These are phyloP conservation scores for Drosophila melanica DNA, from an alignment of 1,140 invertebrate species.

Conservation along the genomic window DNA sequence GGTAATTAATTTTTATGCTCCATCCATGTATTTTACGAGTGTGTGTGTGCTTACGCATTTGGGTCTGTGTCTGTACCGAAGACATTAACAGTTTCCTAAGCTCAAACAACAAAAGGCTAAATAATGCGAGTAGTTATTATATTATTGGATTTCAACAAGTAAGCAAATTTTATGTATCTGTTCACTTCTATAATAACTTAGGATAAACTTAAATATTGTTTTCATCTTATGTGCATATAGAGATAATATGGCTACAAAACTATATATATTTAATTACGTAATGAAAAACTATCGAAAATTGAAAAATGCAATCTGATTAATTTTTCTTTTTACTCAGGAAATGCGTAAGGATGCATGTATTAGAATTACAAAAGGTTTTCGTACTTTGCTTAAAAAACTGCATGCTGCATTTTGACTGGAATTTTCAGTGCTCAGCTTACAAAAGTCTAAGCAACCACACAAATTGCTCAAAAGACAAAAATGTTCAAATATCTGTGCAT, in stretches of 20 bases:
- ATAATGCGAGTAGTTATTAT: conserved; percentile 8
- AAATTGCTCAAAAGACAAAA: conserved; percentile 7
- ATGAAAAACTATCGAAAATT: too few relatives aligned
- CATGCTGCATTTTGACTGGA: neutral
- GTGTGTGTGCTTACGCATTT: neutral
- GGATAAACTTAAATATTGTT: too few relatives aligned
- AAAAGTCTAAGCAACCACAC: conserved; percentile 3
- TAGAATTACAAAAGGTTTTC: neutral
- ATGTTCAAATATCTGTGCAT: conserved; percentile 4
- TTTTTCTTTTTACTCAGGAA: neutral
- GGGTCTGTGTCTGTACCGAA: neutral
- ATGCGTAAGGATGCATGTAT: neutral
- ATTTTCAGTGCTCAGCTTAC: neutral
- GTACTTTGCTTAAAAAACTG: too few relatives aligned
- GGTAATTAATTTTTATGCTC: conserved; percentile 69
- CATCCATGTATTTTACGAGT: conserved; percentile 18
- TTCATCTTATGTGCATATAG: too few relatives aligned
- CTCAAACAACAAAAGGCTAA: neutral
- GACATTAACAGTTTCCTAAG: conserved; percentile 27
- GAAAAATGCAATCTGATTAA: too few relatives aligned
- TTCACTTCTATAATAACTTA: neutral
- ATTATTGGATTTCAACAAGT: neutral
- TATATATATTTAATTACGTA: neutral
- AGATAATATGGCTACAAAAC: too few relatives aligned
- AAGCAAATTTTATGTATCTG: neutral